Base-by-base conservation (phyloP, 2,888 invertebrate species). In the Napeogenes sylphis region DNA sequence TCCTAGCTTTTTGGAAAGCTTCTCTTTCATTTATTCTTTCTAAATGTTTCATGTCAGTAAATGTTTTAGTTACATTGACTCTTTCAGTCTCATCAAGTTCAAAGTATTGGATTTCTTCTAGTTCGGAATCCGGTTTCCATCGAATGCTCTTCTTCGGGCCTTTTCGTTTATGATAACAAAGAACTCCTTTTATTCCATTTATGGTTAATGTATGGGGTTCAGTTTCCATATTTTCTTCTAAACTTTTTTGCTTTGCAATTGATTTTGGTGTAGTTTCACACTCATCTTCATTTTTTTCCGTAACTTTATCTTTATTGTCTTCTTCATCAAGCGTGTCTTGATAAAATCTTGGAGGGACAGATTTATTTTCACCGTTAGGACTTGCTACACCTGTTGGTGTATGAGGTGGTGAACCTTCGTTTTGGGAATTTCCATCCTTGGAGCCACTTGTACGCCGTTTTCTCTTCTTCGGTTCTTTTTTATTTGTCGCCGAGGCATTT, bases 21-120 rank as follows among this genome's bases (percentile, higher is more conserved):
- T 96, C 95, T 60, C 96, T 93, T 88, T 99, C 99, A 73, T 95
- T 92, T 65, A 93, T 93, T 75, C 96, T 94, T 80, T 99, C 99
- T 91, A 97, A 93, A 80, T 96, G 94, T 79, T 97, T 97, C 95
- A 97, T 95, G 76, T 98, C 97, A 45, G 94, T 95, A 84, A 98
- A 98, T 45, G 93, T 95, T 84, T 95, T 97, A 3, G 95, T 97
- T 1, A 99, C 98, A 86, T 99, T 99, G 2, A 98, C 97, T 77
- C 99, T 93, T 87, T 99, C 99, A 14, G 96, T 98, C 86, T 98
- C 98, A 84, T 99, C 98, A 71, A 98, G 87, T 83, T 98, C 98
- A 83, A 99, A 99, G 85, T 94, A 98, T 74, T 95, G 94, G 63
- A 97, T 92, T 75, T 96, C 94, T 73, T 95, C 95, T 45, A 99